These are phyloP conservation scores for Dasypolia templi DNA, from an alignment of 2,888 invertebrate species.

Conservation along the genomic window DNA sequence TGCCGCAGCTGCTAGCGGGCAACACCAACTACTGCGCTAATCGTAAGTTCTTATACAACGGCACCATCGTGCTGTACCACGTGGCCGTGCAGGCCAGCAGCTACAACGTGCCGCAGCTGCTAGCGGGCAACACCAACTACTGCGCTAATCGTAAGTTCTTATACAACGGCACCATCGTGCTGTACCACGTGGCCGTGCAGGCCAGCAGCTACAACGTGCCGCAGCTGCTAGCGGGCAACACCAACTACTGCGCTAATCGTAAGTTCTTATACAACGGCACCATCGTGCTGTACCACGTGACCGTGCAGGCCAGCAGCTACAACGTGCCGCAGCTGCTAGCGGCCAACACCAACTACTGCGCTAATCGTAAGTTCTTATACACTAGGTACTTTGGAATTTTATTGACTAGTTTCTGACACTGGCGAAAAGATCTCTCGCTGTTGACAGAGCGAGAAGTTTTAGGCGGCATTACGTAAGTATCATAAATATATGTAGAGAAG, in stretches of 20 bases:
- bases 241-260: conserved; percentile 85
- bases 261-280: conserved; percentile 93
- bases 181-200: conserved; percentile 92
- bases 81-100: conserved; percentile 88
- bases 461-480: background rate
- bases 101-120: conserved; percentile 86
- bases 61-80: conserved; percentile 95
- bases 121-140: conserved; percentile 79
- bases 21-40: conserved; percentile 83
- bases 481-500: background rate
- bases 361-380: conserved; percentile 79
- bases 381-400: background rate
- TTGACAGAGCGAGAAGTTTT: background rate
- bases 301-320: conserved; percentile 85
- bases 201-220: conserved; percentile 87
- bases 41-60: conserved; percentile 91
- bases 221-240: conserved; percentile 80
- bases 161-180: conserved; percentile 95
- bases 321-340: conserved; percentile 85
- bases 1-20: conserved; percentile 83
- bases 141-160: conserved; percentile 81
- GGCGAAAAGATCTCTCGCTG: background rate
- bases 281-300: conserved; percentile 94
- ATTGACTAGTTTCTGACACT: background rate
- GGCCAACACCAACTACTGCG: conserved; percentile 81